Evolutionary conservation across 2,113 vertebrate genomes (phyloP).

Genomic region (Nanger granti): DNA sequence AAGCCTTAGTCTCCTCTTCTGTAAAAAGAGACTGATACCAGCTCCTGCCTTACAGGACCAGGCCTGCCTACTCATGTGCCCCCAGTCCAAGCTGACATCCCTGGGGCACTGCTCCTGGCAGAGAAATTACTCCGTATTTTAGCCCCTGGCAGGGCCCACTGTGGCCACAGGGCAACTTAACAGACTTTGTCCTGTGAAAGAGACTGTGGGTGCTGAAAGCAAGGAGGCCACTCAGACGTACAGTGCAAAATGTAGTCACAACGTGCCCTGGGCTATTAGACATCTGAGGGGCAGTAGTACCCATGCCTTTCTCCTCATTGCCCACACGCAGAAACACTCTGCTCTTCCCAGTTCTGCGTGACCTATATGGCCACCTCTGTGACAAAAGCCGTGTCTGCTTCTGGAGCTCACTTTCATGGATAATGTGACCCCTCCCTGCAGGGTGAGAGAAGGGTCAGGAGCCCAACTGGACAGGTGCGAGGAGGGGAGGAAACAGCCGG

Average conservation of each 20-base stretch:
- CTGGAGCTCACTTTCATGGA: constrained; percentile 42
- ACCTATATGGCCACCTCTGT: neutral
- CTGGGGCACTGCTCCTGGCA: neutral
- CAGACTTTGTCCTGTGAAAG: neutral
- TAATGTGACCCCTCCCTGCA: neutral
- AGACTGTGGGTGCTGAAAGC: neutral
- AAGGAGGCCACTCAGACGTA: constrained; percentile 22
- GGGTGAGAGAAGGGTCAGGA: neutral
- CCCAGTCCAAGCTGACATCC: neutral
- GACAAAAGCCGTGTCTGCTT: neutral
- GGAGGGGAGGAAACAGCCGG: neutral
- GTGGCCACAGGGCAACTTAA: neutral
- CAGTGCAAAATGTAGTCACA: constrained; percentile 38
- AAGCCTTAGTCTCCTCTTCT: neutral
- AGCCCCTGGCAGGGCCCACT: neutral
- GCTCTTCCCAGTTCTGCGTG: neutral
- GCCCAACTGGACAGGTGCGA: neutral
- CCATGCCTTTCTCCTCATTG: neutral
- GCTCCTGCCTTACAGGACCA: neutral
- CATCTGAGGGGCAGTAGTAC: constrained; percentile 44
- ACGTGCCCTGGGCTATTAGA: constrained; percentile 33
- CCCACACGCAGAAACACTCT: neutral
- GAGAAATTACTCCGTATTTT: neutral
- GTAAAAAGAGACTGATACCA: neutral
- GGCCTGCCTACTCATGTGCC: neutral